Evolutionary conservation across 2,113 vertebrate genomes (phyloP).

Genomic region (Xyliphius kryptos): DNA sequence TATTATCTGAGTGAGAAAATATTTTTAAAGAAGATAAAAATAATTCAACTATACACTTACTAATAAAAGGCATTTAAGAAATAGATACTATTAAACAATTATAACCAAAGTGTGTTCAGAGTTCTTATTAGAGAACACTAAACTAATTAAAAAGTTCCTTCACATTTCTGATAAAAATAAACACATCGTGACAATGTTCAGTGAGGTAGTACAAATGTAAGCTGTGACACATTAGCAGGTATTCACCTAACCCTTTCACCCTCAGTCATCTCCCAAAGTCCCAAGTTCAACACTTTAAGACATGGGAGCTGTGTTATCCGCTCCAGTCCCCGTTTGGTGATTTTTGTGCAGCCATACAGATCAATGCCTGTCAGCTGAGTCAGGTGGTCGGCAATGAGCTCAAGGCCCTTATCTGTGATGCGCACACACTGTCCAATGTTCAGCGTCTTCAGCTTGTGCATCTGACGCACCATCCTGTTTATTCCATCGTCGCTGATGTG

Average conservation of each 20-base stretch:
- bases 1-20: too few relatives aligned
- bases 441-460: conserved; percentile 93
- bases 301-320: conserved; percentile 97
- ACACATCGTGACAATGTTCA: conserved; percentile 7
- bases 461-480: conserved; percentile 96
- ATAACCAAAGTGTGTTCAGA: conserved; percentile 27
- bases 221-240: too few relatives aligned
- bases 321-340: conserved; percentile 95
- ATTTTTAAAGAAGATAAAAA: too few relatives aligned
- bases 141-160: conserved; percentile 41
- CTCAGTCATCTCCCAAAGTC: conserved; percentile 96
- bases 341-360: conserved; percentile 95
- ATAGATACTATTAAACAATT: conserved; percentile 11
- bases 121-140: conserved; percentile 37
- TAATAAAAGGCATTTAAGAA: conserved; percentile 34
- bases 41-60: conserved; percentile 28
- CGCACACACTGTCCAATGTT: conserved; percentile 97
- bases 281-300: conserved; percentile 98
- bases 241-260: conserved; percentile 94
- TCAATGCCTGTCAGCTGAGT: conserved; percentile 95
- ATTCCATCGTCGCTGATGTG: conserved; percentile 97
- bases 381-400: conserved; percentile 94
- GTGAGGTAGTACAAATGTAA: too few relatives aligned
- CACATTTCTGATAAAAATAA: conserved; percentile 25
- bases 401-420: conserved; percentile 96